These are phyloP conservation scores for Nymphicus hollandicus DNA, from an alignment of 2,113 vertebrate species.

Conservation along the genomic window DNA sequence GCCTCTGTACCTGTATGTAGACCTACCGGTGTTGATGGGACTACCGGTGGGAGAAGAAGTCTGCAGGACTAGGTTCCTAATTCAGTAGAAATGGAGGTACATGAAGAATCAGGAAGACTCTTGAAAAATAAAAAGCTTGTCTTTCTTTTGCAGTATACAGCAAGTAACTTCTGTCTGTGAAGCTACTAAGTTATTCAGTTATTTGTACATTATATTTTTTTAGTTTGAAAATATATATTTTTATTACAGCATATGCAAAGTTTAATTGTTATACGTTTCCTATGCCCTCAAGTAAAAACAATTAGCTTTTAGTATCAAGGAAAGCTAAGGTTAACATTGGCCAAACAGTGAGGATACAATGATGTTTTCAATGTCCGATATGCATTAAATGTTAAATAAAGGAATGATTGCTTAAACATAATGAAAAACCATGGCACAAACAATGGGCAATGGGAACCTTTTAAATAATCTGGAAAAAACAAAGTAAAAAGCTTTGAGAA, in stretches of 20 bases:
- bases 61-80: slow-evolving; percentile 40
- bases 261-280: slow-evolving; percentile 37
- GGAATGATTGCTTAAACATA: slow-evolving; percentile 69
- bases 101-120: slow-evolving; percentile 41
- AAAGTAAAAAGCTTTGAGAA: slow-evolving; percentile 13
- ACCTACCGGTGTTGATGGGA: neutral
- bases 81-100: slow-evolving; percentile 46
- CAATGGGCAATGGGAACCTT: slow-evolving; percentile 63
- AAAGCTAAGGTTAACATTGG: slow-evolving; percentile 60
- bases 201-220: slow-evolving; percentile 65
- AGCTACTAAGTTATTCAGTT: slow-evolving; percentile 59
- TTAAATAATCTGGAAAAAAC: slow-evolving; percentile 42
- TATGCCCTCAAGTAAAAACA: slow-evolving; percentile 49
- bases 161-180: slow-evolving; percentile 43
- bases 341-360: slow-evolving; percentile 69
- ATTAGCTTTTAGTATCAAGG: slow-evolving; percentile 44
- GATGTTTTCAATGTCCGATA: slow-evolving; percentile 57
- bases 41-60: neutral
- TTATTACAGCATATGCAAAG: slow-evolving; percentile 63
- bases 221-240: slow-evolving; percentile 65
- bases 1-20: neutral
- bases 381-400: slow-evolving; percentile 70
- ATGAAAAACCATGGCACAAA: slow-evolving; percentile 68
- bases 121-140: slow-evolving; percentile 43
- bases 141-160: slow-evolving; percentile 38